Base-by-base conservation (phyloP, 2,797 vertebrate species). In the Rhodeus uyekii region DNA sequence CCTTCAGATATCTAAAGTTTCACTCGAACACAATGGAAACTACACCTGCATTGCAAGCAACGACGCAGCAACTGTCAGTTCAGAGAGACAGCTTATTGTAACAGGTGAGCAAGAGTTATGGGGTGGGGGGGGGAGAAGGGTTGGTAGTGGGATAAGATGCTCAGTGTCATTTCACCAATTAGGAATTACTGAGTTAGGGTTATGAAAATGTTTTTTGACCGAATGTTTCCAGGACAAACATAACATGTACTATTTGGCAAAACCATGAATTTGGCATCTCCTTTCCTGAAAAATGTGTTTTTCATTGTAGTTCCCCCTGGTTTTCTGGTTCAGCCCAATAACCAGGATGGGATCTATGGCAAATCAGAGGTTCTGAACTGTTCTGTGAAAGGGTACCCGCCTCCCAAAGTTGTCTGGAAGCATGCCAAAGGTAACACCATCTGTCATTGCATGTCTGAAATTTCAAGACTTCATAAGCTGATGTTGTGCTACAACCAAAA, bases 361-460 rank as follows among this genome's bases (percentile, higher is more conserved):
- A 99, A 98, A 89, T 96, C 97, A 0, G 98, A 97, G 2, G 97
- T 99, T 90, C 92, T 99, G 27, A 99, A 99, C 90, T 99, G 98
- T 85, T 99, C 98, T 0, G 98, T 99, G 18, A 97, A 99, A 0
- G 98, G 98, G 67, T 99, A 99, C 83, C 98, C 98, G 0, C 98
- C 98, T 36, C 98, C 98, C 0, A 98, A 99, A 90, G 98, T 99
- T 90, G 97, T 99, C 96, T 99, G 98, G 98, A 99, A 99, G 64
- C 98, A 99, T 0, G 97, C 97, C 39, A 98, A 98, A 95, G 97
- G 96, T 95, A 91, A 85, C 90, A 24, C 38, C 14, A 77, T 67
- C 77, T 38, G 29, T 12, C 13, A 36, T 0, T 38, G 32, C 32
- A 34, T 65, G 18, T n/a, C 19, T 5, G 10, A 64, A 39, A 38